These are phyloP conservation scores for Thalassophryne amazonica DNA, from an alignment of 2,797 vertebrate species.

Conservation along the genomic window DNA sequence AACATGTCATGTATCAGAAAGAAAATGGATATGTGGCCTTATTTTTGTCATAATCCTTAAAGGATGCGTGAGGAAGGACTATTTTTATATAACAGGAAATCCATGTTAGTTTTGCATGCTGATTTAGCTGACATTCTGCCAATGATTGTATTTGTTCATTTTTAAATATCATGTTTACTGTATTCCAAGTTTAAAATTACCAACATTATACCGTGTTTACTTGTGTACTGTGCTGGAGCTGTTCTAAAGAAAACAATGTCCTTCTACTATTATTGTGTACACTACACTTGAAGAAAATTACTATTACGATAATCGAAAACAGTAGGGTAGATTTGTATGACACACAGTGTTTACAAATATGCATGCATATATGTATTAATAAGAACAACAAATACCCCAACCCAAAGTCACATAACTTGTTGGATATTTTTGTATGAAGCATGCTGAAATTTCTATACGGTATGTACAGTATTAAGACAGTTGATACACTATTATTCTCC, in stretches of 20 bases:
- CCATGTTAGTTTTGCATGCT: constrained; percentile 52
- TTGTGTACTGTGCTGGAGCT: constrained; percentile 26
- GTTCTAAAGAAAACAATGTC: constrained; percentile 28
- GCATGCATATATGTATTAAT: constrained; percentile 40
- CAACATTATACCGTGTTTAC: constrained; percentile 40
- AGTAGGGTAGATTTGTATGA: constrained; percentile 39
- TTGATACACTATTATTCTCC: constrained; percentile 11
- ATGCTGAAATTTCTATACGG: constrained; percentile 51
- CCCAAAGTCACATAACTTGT: constrained; percentile 23
- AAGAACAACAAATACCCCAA: constrained; percentile 13
- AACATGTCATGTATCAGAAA: constrained; percentile 27
- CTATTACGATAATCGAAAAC: constrained; percentile 29
- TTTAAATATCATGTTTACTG: constrained; percentile 12
- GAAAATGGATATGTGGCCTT: constrained; percentile 64
- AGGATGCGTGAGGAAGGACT: constrained; percentile 42
- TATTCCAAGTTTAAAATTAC: constrained; percentile 26
- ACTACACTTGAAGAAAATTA: constrained; percentile 29
- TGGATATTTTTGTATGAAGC: constrained; percentile 50
- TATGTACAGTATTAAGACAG: constrained; percentile 27
- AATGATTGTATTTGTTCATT: constrained; percentile 40
- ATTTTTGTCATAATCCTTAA: constrained; percentile 55
- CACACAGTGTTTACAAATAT: constrained; percentile 24
- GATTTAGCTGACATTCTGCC: constrained; percentile 35
- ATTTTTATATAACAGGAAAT: constrained; percentile 59
- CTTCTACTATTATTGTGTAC: constrained; percentile 31